These are phyloP conservation scores for Philopedon plagiatum DNA, from an alignment of 2,888 invertebrate species.

Conservation along the genomic window DNA sequence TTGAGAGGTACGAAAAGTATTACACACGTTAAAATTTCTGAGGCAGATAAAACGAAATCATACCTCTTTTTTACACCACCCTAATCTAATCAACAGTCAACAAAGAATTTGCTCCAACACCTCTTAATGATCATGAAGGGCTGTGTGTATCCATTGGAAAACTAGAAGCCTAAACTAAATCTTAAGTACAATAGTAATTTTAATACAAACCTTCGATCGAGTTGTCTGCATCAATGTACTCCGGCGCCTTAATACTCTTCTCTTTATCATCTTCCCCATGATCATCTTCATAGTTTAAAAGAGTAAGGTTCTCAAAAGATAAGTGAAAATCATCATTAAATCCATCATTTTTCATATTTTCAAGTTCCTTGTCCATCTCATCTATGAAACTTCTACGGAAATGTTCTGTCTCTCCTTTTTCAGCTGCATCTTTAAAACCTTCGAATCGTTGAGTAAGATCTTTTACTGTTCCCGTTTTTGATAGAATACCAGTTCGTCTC, in stretches of 20 bases:
- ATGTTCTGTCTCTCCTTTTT: constrained; percentile 52
- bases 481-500: constrained; percentile 33
- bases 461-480: constrained; percentile 21
- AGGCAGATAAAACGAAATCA: too few species aligned
- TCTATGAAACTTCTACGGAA: constrained; percentile 52
- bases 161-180: too few species aligned
- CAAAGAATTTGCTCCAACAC: too few species aligned
- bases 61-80: too few species aligned
- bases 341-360: constrained; percentile 55
- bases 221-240: background rate
- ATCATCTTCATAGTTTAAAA: constrained; percentile 13
- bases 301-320: constrained; percentile 28
- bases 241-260: background rate
- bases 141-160: too few species aligned
- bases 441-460: constrained; percentile 42
- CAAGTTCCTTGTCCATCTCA: constrained; percentile 54
- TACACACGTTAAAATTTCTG: too few species aligned
- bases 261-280: background rate
- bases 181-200: too few species aligned
- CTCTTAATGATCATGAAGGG: too few species aligned
- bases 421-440: constrained; percentile 54
- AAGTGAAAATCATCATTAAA: constrained; percentile 51
- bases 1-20: too few species aligned
- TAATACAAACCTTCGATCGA: constrained; percentile 5
- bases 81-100: too few species aligned